These are phyloP conservation scores for Phrynocephalus versicolor DNA, from an alignment of 2,113 vertebrate species.

Conservation along the genomic window DNA sequence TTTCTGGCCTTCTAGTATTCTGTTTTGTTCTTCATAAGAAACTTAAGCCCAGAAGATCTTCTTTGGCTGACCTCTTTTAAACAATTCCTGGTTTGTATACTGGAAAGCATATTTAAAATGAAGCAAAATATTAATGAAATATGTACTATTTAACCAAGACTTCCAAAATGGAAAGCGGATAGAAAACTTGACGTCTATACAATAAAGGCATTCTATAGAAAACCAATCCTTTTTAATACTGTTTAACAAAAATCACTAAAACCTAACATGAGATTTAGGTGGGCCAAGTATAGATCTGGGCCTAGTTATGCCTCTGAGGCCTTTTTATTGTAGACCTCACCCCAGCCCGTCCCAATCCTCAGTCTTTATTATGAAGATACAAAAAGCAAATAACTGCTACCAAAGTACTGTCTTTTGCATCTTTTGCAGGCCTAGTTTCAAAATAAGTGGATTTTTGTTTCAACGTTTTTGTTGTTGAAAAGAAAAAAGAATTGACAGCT, in stretches of 20 bases:
- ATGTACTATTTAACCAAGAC: not conserved
- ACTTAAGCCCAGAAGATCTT: conserved; percentile 24
- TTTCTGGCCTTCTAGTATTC: conserved; percentile 1
- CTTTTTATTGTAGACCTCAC: too few relatives aligned
- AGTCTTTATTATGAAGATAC: too few relatives aligned
- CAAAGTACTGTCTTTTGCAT: too few relatives aligned
- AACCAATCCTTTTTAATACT: not conserved
- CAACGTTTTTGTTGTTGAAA: too few relatives aligned
- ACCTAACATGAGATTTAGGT: not conserved
- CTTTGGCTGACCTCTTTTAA: conserved; percentile 22
- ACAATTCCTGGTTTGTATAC: not conserved
- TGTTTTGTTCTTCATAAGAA: conserved; percentile 34
- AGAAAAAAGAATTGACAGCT: too few relatives aligned
- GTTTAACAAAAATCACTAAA: not conserved
- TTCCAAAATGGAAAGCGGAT: not conserved
- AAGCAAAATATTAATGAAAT: conserved; percentile 7
- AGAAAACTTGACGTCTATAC: not conserved
- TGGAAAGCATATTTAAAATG: not conserved
- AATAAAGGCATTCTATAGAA: not conserved
- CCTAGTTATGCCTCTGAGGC: too few relatives aligned
- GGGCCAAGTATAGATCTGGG: too few relatives aligned
- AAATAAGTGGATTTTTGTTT: too few relatives aligned
- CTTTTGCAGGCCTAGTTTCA: too few relatives aligned
- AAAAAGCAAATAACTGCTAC: too few relatives aligned
- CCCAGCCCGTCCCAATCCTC: too few relatives aligned